Evolutionary conservation across 2,797 vertebrate genomes (phyloP).

Genomic region (Diplodus puntazzo): DNA sequence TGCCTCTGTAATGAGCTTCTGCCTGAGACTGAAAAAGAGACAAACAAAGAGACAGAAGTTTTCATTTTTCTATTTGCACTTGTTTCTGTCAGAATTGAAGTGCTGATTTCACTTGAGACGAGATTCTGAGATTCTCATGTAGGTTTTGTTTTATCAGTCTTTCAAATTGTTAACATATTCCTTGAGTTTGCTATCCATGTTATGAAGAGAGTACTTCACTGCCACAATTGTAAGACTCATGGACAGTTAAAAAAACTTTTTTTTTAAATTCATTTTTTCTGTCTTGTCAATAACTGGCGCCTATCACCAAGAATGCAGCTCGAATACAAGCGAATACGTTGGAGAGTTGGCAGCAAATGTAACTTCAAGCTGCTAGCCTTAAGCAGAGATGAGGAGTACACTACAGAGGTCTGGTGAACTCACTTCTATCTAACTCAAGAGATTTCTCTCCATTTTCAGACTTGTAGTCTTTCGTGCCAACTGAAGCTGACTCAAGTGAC

Average conservation of each 20-base stretch:
- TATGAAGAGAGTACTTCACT: too few species aligned
- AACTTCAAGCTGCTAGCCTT: not conserved
- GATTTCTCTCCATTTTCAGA: not conserved
- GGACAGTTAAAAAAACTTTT: too few species aligned
- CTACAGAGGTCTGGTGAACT: too few species aligned
- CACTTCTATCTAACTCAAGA: not conserved
- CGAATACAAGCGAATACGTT: too few species aligned
- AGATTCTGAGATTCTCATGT: not conserved
- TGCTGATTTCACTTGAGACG: not conserved
- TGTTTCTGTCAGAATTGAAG: not conserved
- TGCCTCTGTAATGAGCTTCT: constrained; percentile 98
- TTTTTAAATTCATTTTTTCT: not conserved
- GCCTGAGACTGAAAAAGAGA: constrained; percentile 95
- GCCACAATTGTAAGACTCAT: not conserved
- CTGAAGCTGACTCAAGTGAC: not conserved
- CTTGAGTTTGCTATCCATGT: not conserved
- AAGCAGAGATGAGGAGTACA: not conserved
- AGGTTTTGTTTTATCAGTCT: not conserved
- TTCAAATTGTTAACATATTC: not conserved
- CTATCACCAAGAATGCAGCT: constrained; percentile 7
- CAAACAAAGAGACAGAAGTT: not conserved
- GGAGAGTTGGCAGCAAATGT: not conserved
- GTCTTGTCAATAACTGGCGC: not conserved
- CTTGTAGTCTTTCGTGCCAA: not conserved
- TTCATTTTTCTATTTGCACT: not conserved